Base-by-base conservation (phyloP, 2,888 invertebrate species). In the Tiphia femorata region DNA sequence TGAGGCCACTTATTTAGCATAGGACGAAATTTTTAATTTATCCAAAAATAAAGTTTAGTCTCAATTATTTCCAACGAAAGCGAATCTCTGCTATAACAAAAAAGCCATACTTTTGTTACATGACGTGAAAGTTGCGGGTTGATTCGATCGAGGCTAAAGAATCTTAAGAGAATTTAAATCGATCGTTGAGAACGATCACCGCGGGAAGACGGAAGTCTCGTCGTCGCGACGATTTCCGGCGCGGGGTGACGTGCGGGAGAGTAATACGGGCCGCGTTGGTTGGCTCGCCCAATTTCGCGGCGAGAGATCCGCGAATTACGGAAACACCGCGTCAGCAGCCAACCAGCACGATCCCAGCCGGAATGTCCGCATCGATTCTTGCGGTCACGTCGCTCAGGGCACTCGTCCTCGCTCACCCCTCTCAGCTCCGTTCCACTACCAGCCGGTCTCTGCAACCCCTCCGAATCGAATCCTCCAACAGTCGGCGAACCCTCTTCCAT, bases 261-360 rank as follows among this genome's bases (percentile, higher is more conserved):
- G 30, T 17, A 29, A 44, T 27, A 27, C 37, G 41, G 2, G 33
- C 29, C 12, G 10, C 4, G 37, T 51, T 47, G 47, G n/a, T n/a
- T n/a, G n/a, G n/a, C 25, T 44, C 35, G 54, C 29, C 33, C 38
- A 23, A 25, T 46, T 49, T 48, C 43, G 59, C 52, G 54, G 42
- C 3, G 53, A 52, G 38, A 52, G 35, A 37, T 50, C 61, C 40
- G 60, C 57, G 63, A 60, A 73, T 70, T 62, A 51, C 54, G 52
- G 58, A 76, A 72, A 67, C 53, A 68, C 62, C 43, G 64, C 70
- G 72, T 76, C 76, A 76, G 75, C 72, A 68, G 50, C 25, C 33
- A 35, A 33, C 27, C 56, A 48, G 44, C 53, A 58, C 59, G 65
- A 67, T 63, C 63, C 56, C 49, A n/a, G n/a, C 41, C 57, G 58